A percentile compares a stretch with the other conserved stretches of the same genome.
Evolutionary conservation across 2,888 invertebrate species (phyloP).

Genomic region (Choreutis nemorana): DNA sequence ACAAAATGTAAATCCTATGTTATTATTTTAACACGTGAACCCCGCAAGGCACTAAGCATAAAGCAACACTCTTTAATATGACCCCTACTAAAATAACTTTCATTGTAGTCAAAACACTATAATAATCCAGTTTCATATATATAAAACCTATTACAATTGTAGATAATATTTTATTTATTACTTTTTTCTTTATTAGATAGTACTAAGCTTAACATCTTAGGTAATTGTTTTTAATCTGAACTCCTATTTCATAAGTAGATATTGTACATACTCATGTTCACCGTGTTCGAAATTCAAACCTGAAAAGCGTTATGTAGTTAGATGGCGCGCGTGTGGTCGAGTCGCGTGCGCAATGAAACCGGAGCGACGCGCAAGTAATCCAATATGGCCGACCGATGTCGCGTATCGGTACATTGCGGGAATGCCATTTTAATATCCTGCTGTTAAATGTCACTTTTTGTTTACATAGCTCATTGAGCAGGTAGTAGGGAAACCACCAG

Average conservation of each 20-base stretch:
- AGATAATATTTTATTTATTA: too few species aligned
- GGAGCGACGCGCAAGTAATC: slow-evolving; percentile 62
- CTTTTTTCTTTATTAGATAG: too few species aligned
- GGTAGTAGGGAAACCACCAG: slow-evolving; percentile 34
- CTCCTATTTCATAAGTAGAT: too few species aligned
- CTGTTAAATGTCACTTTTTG: slow-evolving; percentile 59
- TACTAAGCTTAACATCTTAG: too few species aligned
- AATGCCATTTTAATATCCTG: slow-evolving; percentile 60
- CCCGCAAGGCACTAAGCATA: slow-evolving; percentile 24
- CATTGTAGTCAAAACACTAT: too few species aligned
- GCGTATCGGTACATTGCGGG: slow-evolving; percentile 54
- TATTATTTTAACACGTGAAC: slow-evolving; percentile 25
- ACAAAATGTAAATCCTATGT: too few species aligned
- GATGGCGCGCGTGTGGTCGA: slow-evolving; percentile 63
- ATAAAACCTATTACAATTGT: too few species aligned
- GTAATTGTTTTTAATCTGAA: too few species aligned
- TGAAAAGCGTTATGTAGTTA: slow-evolving; percentile 37
- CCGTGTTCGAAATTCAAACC: too few species aligned
- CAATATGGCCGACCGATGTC: slow-evolving; percentile 56
- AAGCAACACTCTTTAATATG: slow-evolving; percentile 26
- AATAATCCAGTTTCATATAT: too few species aligned
- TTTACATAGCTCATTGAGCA: slow-evolving; percentile 48
- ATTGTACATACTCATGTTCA: too few species aligned
- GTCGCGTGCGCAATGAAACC: slow-evolving; percentile 62
- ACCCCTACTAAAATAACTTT: slow-evolving; percentile 37